Evolutionary conservation across 2,113 vertebrate genomes (phyloP), one percentile per base, ranked within the genome.

Genomic region (Paracanthobrama guichenoti): DNA sequence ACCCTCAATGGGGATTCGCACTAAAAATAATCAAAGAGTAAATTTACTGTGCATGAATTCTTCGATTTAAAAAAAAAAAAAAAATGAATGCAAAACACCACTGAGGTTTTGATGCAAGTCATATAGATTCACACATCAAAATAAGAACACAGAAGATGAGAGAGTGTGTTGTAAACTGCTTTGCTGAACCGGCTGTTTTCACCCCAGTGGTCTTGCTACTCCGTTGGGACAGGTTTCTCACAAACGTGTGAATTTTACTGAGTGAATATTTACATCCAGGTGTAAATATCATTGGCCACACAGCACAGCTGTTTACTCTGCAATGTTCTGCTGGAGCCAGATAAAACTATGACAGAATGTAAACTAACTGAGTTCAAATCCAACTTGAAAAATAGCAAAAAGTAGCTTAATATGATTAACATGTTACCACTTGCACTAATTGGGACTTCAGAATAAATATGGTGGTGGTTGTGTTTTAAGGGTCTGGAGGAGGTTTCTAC

Each of bases 401-500:
- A 55, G 18, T 20, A 9, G 53, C 53, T 55, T 55, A 9, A 55
- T 55, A 39, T 69, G 31, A 69, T 20, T 35, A 67, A 10, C 62
- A 31, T 66, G 26, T 1, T 31, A 18, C 16, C 28, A 35, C 7
- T 67, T 4, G 66, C 64, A 69, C 28, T 71, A 2, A 66, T 42
- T 28, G 66, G 2, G 22, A 35, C 46, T 48, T 39, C 8, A 14
- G 22, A 35, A 67, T 24, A 26, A 84, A 69, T 44, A 9, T 22
- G 42, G 39, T 20, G 28, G 12, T 59, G 48, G 57, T 8, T 85
- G 53, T 80, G n/a, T 72, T 55, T 53, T 11, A 69, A 95, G 95
- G 94, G 20, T 94, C 94, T 24, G 90, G 89, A 7, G 86, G 86
- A 4, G 93, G 93, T 3, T 95, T 95, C 88, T 95, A 95, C 88